Evolutionary conservation across 2,888 invertebrate genomes (phyloP).

Genomic region (Cephus rjabovi): DNA sequence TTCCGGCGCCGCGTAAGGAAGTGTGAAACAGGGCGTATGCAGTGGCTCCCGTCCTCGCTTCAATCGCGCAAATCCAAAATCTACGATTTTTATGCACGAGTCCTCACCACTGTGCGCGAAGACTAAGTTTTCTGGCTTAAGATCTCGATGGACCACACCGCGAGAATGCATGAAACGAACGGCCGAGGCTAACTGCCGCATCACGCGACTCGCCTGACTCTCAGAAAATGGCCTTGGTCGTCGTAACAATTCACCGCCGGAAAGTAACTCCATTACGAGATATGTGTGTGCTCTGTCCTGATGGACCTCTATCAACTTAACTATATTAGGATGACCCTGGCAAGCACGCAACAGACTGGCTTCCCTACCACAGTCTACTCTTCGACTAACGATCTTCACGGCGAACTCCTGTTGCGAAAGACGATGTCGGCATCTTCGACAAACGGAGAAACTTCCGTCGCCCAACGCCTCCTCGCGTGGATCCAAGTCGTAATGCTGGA

Average conservation of each 20-base stretch:
- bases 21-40: conserved; percentile 92
- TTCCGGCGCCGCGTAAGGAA: conserved; percentile 96
- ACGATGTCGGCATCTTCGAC: conserved; percentile 82
- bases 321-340: conserved; percentile 90
- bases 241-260: conserved; percentile 85
- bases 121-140: conserved; percentile 90
- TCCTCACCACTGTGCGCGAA: conserved; percentile 72
- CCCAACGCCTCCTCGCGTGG: conserved; percentile 79
- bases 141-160: conserved; percentile 90
- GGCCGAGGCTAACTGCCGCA: conserved; percentile 85
- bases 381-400: conserved; percentile 85
- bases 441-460: conserved; percentile 91
- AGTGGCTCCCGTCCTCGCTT: conserved; percentile 73
- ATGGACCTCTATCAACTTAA: conserved; percentile 85
- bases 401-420: conserved; percentile 82
- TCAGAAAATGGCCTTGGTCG: conserved; percentile 80
- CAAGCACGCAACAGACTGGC: conserved; percentile 83
- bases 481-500: conserved; percentile 84
- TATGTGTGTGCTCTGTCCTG: conserved; percentile 89
- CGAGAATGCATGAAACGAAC: conserved; percentile 86
- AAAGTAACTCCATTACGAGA: conserved; percentile 87
- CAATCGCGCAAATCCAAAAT: conserved; percentile 95
- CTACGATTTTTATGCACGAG: conserved; percentile 87
- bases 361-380: conserved; percentile 79
- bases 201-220: conserved; percentile 80